A percentile compares a stretch with the other conserved stretches of the same genome.
phyloP scores from a whole-genome alignment of 2,113 vertebrate species.

The Artemisiospiza belli region DNA sequence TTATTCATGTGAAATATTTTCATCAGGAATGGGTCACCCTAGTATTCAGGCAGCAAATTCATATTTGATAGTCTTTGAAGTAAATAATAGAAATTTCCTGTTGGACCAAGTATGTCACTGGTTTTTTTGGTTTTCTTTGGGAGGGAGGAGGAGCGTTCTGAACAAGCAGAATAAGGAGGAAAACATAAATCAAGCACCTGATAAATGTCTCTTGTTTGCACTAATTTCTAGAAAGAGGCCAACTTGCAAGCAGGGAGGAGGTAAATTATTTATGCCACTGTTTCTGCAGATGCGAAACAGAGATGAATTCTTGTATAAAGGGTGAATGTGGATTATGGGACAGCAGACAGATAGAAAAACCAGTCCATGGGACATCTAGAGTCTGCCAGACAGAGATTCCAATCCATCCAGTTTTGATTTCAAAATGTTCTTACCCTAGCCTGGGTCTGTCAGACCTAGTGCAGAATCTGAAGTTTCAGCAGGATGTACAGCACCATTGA shows the following conservation, averaged over 20 bases:
- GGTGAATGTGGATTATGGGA: not conserved
- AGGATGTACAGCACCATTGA: not conserved
- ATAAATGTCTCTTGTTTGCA: not conserved
- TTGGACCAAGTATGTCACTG: not conserved
- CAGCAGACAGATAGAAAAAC: not conserved
- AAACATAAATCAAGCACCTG: not conserved
- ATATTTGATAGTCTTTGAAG: not conserved
- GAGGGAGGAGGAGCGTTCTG: not conserved
- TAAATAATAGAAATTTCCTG: not conserved
- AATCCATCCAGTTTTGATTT: not conserved
- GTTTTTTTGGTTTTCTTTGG: not conserved
- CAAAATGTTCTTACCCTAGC: not conserved
- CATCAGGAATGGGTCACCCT: not conserved
- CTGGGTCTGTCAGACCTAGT: not conserved
- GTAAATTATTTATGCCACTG: not conserved
- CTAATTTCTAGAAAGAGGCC: not conserved
- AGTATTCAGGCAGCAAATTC: not conserved
- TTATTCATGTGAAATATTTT: not conserved
- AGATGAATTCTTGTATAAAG: not conserved
- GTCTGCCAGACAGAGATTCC: not conserved
- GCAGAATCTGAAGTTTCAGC: not conserved
- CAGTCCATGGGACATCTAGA: too few relatives aligned
- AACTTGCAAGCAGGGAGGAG: fast-evolving
- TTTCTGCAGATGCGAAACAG: not conserved
- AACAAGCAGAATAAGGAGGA: not conserved